Conservation (phyloP, 2,113 vertebrate genomes). For the Xenus cinereus region DNA sequence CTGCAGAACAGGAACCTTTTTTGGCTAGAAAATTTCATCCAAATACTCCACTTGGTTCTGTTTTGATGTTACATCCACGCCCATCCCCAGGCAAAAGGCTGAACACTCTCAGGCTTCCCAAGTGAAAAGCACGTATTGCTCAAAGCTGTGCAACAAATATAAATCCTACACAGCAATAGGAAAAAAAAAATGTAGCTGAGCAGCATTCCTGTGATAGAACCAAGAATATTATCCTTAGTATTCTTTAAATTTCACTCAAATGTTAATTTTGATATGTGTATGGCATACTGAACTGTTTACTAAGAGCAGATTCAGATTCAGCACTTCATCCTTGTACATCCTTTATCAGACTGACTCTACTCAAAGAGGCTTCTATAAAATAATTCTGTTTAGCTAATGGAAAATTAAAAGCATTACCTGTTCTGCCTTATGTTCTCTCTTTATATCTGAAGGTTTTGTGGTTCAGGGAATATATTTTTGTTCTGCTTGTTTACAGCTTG, state of each 20-base stretch:
- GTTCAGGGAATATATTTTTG: background rate
- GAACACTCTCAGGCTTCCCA: background rate
- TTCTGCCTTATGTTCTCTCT: background rate
- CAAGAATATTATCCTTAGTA: background rate
- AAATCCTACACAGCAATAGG: background rate
- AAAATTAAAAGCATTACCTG: background rate
- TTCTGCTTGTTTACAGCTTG: background rate
- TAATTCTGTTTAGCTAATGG: background rate
- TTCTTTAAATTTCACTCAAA: background rate
- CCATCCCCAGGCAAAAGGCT: background rate
- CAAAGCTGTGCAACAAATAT: background rate
- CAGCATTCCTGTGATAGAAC: background rate
- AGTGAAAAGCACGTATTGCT: background rate
- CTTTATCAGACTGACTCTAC: background rate
- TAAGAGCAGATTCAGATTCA: background rate
- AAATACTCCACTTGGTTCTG: background rate
- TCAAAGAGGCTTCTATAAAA: background rate
- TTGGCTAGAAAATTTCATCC: background rate
- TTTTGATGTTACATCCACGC: background rate
- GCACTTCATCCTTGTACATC: background rate
- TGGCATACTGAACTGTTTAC: background rate
- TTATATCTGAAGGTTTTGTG: background rate
- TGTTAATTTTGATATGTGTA: background rate
- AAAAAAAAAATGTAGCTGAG: background rate
- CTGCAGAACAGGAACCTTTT: background rate